Percentiles rank a stretch among this genome's conserved stretches.
These are phyloP conservation scores for Potamilus streckersoni DNA, from an alignment of 1,140 invertebrate genomes.

Conservation along the genomic window DNA sequence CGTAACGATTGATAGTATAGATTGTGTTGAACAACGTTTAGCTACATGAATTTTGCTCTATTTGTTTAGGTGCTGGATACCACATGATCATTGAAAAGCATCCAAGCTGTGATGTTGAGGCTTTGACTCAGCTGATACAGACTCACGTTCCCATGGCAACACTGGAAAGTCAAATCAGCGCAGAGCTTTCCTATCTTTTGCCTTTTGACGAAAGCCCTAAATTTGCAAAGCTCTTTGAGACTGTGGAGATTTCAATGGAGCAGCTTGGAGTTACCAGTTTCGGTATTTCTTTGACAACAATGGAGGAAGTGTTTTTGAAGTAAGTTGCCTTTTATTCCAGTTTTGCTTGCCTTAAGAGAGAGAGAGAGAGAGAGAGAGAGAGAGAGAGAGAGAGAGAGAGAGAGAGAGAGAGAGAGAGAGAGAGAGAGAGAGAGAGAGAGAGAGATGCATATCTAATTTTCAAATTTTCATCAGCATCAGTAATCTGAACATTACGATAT, in stretches of 20 bases:
- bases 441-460: neutral
- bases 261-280: conserved; percentile 78
- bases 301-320: conserved; percentile 76
- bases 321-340: conserved; percentile 63
- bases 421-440: no score
- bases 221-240: conserved; percentile 72
- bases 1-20: no score
- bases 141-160: conserved; percentile 44
- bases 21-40: neutral
- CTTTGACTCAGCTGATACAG: conserved; percentile 64
- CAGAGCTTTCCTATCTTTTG: conserved; percentile 59
- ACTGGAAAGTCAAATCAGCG: conserved; percentile 32
- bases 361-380: no score
- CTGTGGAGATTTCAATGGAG: conserved; percentile 74
- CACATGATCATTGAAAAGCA: conserved; percentile 61
- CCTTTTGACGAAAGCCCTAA: conserved; percentile 55
- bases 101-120: neutral
- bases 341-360: neutral
- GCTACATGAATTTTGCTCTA: neutral
- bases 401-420: no score
- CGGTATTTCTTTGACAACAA: conserved; percentile 77
- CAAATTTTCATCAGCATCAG: no score
- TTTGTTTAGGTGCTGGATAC: conserved; percentile 55
- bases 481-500: no score
- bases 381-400: no score